Evolutionary conservation across 2,797 vertebrate species (phyloP), one percentile per base, ranked within the genome.

Genomic region (Poecilia gillii): DNA sequence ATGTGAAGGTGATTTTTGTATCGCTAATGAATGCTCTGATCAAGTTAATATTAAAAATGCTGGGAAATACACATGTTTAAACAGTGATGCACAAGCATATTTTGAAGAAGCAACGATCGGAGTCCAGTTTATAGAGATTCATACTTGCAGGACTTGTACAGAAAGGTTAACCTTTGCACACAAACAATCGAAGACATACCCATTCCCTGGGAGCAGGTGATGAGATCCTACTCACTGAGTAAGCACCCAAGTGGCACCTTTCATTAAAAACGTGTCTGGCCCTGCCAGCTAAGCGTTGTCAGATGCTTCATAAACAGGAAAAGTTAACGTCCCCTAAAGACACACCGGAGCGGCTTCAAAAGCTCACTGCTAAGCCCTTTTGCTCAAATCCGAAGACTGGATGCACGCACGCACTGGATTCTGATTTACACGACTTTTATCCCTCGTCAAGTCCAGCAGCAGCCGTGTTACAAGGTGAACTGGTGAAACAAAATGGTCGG

Each of bases 231-330:
- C 33, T 87, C 78, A 74, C 23, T 81, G 79, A 78, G 71, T 83
- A 84, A 85, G 81, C 75, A 16, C 86, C 70, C 79, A 89, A 89
- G 90, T 87, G 81, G 80, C 85, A 81, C 74, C 57, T 82, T 77
- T 78, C 76, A 87, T 87, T 85, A 80, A 89, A 88, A 82, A 75
- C 71, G 72, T 68, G 75, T 71, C 80, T 87, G 77, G 72, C 51
- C 51, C 55, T 81, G 79, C 66, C 75, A 78, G 62, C 79, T 74
- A 59, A 89, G 59, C 76, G 46, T 87, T 88, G 81, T 91, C 81
- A 89, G 86, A 86, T 85, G 82, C 84, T 86, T 76, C 84, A 78
- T 85, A 87, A 92, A 87, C 73, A 85, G 81, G 77, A 83, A 87
- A 90, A 92, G 81, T 85, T 87, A 84, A 82, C 59, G 68, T 86